phyloP scores from a whole-genome alignment of 37 sponge, comb jelly and placozoan genomes.

The Ianthella basta region DNA sequence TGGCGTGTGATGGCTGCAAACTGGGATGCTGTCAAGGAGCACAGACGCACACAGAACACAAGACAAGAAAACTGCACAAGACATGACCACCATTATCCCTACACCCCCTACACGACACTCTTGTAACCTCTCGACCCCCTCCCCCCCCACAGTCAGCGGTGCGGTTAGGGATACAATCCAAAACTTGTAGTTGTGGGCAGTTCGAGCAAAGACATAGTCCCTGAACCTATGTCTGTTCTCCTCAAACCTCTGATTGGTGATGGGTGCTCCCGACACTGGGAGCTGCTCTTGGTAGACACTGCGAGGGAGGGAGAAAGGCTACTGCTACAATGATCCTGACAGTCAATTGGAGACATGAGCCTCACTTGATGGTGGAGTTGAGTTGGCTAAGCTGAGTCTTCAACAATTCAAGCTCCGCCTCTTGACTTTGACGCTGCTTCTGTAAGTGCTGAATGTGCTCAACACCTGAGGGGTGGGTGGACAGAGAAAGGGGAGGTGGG shows the following conservation, averaged over 20 bases:
- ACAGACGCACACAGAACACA: too few species aligned
- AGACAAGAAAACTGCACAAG: not conserved
- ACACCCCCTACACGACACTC: too few species aligned
- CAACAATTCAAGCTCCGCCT: constrained; percentile 49
- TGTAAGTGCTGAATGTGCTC: constrained; percentile 70
- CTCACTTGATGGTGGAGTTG: constrained; percentile 60
- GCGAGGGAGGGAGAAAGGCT: not conserved
- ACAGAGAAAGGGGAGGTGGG: not conserved
- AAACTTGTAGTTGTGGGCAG: constrained; percentile 84
- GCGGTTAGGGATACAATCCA: constrained; percentile 95
- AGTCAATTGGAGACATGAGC: not conserved
- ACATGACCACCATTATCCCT: not conserved
- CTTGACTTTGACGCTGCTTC: constrained; percentile 52
- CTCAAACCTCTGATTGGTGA: constrained; percentile 77
- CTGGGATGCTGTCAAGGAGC: constrained; percentile 49
- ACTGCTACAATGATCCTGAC: not conserved
- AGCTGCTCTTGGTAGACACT: constrained; percentile 78
- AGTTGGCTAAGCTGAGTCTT: constrained; percentile 57
- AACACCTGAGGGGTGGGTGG: constrained; percentile 33
- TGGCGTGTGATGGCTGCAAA: constrained; percentile 80
- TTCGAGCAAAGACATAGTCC: constrained; percentile 71
- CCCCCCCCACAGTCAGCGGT: too few species aligned
- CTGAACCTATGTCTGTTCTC: constrained; percentile 74
- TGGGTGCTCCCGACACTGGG: constrained; percentile 85
- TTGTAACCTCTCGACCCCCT: too few species aligned